These are phyloP conservation scores for Reticulitermes speratus DNA, from an alignment of 1,140 invertebrate species.

Conservation along the genomic window DNA sequence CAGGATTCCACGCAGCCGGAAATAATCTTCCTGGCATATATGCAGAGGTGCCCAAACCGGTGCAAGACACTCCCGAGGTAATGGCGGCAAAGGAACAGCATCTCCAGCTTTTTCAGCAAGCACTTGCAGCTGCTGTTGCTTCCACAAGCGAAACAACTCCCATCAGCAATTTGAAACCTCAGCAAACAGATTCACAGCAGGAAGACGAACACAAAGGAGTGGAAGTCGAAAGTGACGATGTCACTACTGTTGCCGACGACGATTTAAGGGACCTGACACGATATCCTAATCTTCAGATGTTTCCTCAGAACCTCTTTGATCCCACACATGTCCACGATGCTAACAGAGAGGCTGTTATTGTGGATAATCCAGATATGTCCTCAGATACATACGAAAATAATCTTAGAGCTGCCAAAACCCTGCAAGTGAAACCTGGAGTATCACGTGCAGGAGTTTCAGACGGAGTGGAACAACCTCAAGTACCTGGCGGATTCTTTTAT, in stretches of 20 bases:
- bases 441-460: neutral
- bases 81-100: conserved; percentile 42
- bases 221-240: conserved; percentile 31
- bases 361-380: conserved; percentile 36
- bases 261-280: conserved; percentile 27
- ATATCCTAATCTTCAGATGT: conserved; percentile 29
- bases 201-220: conserved; percentile 24
- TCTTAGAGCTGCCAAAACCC: neutral
- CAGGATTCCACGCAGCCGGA: conserved; percentile 40
- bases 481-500: conserved; percentile 34
- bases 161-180: conserved; percentile 7
- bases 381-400: neutral
- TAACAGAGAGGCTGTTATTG: conserved; percentile 36
- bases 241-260: neutral
- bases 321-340: conserved; percentile 32
- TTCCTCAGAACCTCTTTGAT: conserved; percentile 24
- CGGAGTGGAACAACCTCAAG: neutral
- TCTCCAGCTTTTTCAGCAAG: conserved; percentile 41
- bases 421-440: neutral
- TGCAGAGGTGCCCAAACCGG: conserved; percentile 34
- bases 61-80: conserved; percentile 46
- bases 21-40: conserved; percentile 37
- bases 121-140: conserved; percentile 35
- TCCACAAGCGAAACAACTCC: neutral
- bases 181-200: neutral